phyloP scores from a whole-genome alignment of 2,113 vertebrate genomes.

The Cathartes aura region DNA sequence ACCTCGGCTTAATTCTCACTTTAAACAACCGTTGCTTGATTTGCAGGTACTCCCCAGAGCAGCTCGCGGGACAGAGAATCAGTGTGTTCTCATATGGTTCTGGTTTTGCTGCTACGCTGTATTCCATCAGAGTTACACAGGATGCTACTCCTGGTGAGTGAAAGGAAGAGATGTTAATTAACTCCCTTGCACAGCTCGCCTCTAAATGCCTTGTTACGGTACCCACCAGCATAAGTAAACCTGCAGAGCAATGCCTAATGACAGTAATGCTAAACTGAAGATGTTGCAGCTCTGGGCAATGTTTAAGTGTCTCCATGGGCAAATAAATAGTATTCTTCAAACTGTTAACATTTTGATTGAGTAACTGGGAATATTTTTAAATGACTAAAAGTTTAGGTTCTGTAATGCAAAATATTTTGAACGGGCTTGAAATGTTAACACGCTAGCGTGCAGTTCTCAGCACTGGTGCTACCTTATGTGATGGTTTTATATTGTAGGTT shows the following conservation, averaged over 20 bases:
- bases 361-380: neutral
- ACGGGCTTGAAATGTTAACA: neutral
- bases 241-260: neutral
- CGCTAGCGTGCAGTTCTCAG: neutral
- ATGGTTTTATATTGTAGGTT: conserved; percentile 76
- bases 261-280: neutral
- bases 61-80: conserved; percentile 90
- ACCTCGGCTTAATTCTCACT: neutral
- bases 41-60: conserved; percentile 83
- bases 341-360: neutral
- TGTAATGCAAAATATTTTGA: neutral
- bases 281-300: neutral
- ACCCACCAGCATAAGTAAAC: neutral
- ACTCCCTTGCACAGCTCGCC: neutral
- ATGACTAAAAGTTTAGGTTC: neutral
- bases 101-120: conserved; percentile 95
- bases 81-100: conserved; percentile 96
- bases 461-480: neutral
- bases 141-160: conserved; percentile 93
- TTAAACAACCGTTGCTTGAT: neutral
- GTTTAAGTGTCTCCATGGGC: neutral
- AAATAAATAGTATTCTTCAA: neutral
- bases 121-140: conserved; percentile 90
- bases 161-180: neutral
- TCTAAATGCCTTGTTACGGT: neutral